These are phyloP conservation scores for Laupala kohalensis DNA, from an alignment of 1,140 invertebrate species.

Conservation along the genomic window DNA sequence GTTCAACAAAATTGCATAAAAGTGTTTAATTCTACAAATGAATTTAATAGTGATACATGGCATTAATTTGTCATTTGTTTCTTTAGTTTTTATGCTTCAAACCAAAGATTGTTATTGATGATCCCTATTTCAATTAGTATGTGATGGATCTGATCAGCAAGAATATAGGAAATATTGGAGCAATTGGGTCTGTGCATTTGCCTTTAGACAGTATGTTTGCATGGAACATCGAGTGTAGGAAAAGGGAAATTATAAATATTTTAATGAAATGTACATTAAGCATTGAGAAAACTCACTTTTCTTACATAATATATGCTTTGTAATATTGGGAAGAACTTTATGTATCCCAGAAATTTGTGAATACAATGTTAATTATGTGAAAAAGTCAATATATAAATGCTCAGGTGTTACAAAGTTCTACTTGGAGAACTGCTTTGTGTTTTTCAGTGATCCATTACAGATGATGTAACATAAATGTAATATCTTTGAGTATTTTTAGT, in stretches of 20 bases:
- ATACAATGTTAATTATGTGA: background rate
- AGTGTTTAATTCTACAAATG: background rate
- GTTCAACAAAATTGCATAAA: background rate
- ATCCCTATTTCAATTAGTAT: background rate
- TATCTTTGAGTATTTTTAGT: background rate
- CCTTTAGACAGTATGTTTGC: background rate
- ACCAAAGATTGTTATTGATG: background rate
- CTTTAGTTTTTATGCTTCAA: background rate
- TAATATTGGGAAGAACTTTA: background rate
- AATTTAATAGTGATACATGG: background rate
- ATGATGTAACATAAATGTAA: background rate
- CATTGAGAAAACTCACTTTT: background rate
- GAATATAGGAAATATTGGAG: background rate
- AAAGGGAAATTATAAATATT: background rate
- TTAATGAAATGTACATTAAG: no score
- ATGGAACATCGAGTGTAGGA: background rate
- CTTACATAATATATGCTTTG: background rate
- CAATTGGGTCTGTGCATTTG: background rate
- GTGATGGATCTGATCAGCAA: background rate
- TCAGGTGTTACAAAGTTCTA: background rate
- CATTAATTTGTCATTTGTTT: background rate
- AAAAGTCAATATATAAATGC: background rate
- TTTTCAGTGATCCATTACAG: background rate
- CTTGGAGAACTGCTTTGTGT: background rate
- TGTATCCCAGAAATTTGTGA: background rate